phyloP scores from a whole-genome alignment of 2,797 vertebrate species.

The Channa striata region DNA sequence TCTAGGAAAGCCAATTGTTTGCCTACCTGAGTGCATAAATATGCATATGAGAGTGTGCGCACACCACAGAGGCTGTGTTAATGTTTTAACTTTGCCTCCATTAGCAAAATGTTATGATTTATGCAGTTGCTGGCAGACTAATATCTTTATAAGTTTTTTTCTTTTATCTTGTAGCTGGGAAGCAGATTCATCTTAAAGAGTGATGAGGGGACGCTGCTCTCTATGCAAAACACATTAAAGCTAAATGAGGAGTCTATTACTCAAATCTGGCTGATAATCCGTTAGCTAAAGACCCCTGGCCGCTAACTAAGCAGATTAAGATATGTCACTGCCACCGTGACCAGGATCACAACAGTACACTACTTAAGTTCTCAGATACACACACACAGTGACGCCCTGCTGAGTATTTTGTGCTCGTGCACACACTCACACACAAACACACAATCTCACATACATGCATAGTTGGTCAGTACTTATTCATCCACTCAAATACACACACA shows the following conservation, averaged over 20 bases:
- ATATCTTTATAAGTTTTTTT: constrained; percentile 91
- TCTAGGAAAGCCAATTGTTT: background rate
- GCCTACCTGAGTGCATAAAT: background rate
- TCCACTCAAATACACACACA: constrained; percentile 16
- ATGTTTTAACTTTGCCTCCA: constrained; percentile 86
- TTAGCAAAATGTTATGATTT: constrained; percentile 96
- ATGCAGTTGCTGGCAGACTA: constrained; percentile 92
- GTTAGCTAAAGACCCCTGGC: constrained; percentile 90
- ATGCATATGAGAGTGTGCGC: background rate
- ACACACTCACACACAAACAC: constrained; percentile 19
- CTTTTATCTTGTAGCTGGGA: constrained; percentile 83
- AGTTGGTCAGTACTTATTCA: constrained; percentile 12
- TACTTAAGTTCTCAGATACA: constrained; percentile 44
- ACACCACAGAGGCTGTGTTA: constrained; percentile 13
- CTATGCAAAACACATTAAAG: constrained; percentile 98
- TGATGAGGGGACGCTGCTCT: constrained; percentile 95
- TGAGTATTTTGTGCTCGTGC: constrained; percentile 16
- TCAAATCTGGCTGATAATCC: constrained; percentile 92
- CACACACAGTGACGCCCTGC: constrained; percentile 19
- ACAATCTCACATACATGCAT: background rate
- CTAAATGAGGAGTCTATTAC: constrained; percentile 99
- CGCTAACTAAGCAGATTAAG: constrained; percentile 92
- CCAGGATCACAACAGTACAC: constrained; percentile 62
- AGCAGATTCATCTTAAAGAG: constrained; percentile 97
- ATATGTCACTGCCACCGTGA: constrained; percentile 79